Percentiles rank a stretch among this genome's conserved stretches.
phyloP scores from a whole-genome alignment of 2,113 vertebrate genomes.

The Stercorarius parasiticus region DNA sequence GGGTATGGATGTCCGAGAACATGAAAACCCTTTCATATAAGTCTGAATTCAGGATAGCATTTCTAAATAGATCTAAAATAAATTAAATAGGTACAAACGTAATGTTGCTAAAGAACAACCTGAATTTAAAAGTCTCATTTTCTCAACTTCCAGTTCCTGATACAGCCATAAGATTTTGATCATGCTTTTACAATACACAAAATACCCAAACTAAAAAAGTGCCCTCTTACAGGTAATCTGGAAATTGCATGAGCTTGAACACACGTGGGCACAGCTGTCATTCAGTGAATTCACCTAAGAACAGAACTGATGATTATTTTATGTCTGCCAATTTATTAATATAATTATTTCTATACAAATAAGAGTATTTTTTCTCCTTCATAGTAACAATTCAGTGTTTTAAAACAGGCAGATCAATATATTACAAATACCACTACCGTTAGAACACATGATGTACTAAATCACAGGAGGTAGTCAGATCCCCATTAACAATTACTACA shows the following conservation, averaged over 20 bases:
- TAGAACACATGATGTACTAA: conserved; percentile 17
- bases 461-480: conserved; percentile 61
- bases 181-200: not conserved
- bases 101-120: not conserved
- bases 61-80: not conserved
- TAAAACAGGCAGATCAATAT: conserved; percentile 1
- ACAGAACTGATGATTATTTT: not conserved
- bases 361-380: not conserved
- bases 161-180: not conserved
- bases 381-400: conserved; percentile 25
- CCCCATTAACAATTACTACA: conserved; percentile 14
- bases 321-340: conserved; percentile 29
- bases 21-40: not conserved
- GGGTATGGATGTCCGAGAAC: not conserved
- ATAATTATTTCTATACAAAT: conserved; percentile 8
- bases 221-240: not conserved
- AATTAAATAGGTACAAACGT: not conserved
- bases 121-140: not conserved
- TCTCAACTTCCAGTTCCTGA: not conserved
- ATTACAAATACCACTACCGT: conserved; percentile 23
- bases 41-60: not conserved
- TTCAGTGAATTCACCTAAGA: conserved; percentile 4
- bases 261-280: not conserved
- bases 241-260: not conserved
- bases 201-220: not conserved